Percentiles rank a stretch among this genome's conserved stretches.
Conservation (phyloP, 2,797 vertebrate species). For the Pseudochirops cupreus region DNA sequence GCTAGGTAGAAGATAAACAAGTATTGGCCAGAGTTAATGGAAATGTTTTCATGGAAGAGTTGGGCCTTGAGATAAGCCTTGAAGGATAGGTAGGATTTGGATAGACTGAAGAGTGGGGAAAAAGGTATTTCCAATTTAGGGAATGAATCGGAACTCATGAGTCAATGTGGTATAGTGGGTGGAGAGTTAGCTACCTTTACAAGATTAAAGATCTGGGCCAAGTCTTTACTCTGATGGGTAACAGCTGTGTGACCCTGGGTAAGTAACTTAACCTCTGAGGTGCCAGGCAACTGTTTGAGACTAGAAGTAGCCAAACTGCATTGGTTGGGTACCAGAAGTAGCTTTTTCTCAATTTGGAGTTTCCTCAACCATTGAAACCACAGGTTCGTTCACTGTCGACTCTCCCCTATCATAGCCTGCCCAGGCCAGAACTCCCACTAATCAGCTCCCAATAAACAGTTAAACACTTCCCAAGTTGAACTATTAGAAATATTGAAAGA, state of each 20-base stretch:
- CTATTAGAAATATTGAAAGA: conserved; percentile 46
- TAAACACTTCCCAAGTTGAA: conserved; percentile 42
- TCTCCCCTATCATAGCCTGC: neutral
- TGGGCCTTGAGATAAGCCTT: neutral
- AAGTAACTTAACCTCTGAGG: neutral
- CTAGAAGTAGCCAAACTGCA: neutral
- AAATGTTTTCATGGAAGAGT: neutral
- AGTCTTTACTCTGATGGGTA: neutral
- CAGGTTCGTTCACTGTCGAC: neutral
- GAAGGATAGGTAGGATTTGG: neutral
- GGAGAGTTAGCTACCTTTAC: neutral
- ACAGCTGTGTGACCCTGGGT: neutral
- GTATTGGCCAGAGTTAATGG: neutral
- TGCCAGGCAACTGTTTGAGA: neutral
- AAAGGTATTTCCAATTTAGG: neutral
- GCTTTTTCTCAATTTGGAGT: neutral
- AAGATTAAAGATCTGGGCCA: neutral
- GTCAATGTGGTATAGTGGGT: neutral
- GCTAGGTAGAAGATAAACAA: neutral
- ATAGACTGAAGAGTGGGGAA: neutral
- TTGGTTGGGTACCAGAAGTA: neutral
- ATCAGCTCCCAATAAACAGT: neutral
- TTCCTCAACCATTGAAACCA: neutral
- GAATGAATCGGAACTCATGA: neutral
- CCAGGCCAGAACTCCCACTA: neutral